A percentile compares a stretch with the other conserved stretches of the same genome.
phyloP scores from a whole-genome alignment of 2,888 invertebrate species.

The Sarcophaga carnaria region DNA sequence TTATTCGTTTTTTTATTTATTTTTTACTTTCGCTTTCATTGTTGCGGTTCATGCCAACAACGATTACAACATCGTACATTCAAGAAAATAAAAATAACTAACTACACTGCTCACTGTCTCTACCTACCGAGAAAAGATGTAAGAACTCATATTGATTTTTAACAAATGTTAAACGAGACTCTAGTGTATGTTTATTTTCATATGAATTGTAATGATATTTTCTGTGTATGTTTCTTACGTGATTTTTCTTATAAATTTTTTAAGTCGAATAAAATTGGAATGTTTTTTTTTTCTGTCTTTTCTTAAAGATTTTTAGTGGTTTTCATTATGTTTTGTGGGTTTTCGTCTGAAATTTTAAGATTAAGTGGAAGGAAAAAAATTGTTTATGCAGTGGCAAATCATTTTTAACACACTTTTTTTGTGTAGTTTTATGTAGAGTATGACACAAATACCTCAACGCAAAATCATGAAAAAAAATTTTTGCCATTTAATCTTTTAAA shows the following conservation, averaged over 20 bases:
- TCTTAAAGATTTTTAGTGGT: conserved; percentile 33
- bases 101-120: neutral
- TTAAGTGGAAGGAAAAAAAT: neutral
- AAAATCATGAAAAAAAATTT: neutral
- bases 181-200: conserved; percentile 8
- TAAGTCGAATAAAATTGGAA: neutral
- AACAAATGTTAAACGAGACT: neutral
- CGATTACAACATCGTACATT: conserved; percentile 41
- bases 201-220: conserved; percentile 13
- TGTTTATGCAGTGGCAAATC: conserved; percentile 11
- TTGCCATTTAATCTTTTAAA: neutral
- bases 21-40: conserved; percentile 61
- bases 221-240: conserved; percentile 49
- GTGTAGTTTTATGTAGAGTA: conserved; percentile 40
- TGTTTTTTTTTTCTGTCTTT: too few species aligned
- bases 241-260: conserved; percentile 12
- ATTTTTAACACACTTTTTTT: conserved; percentile 3
- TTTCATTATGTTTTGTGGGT: conserved; percentile 1
- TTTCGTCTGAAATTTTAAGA: conserved; percentile 40
- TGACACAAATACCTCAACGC: conserved; percentile 51
- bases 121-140: neutral
- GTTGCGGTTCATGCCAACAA: conserved; percentile 32
- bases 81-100: neutral
- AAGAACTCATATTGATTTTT: neutral
- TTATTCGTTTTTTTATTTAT: conserved; percentile 40